Evolutionary conservation across 2,113 vertebrate species (phyloP), one percentile per base, ranked within the genome.

Genomic region (Dolichallabes microphthalmus): DNA sequence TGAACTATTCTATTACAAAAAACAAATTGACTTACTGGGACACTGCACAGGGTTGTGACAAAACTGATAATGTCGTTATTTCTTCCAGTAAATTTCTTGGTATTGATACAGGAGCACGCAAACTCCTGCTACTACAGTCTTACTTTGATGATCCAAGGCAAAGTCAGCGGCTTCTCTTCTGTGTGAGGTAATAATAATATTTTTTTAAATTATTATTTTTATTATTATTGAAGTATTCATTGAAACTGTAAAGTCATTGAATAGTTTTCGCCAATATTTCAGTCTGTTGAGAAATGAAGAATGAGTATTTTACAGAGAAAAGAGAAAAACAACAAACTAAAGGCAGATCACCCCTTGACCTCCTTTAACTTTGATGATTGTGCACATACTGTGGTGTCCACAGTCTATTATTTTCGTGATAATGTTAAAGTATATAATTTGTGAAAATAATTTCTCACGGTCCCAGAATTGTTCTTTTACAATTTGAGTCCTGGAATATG

Each of bases 101-200:
- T 32, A 27, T 8, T 58, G 58, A 83, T 60, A 20, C 27, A 19
- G 57, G 60, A 27, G 76, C 5, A 80, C 76, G 76, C 66, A 89
- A 86, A 68, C 83, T 89, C 20, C 68, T 89, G 4, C 58, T 89
- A 45, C 53, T 89, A 80, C 88, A 89, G 74, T 83, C 81, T 75
- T 89, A 87, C 75, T 89, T 87, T 89, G 84, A 87, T 57, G 68
- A 85, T 61, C 68, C 86, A n/a, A 80, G 75, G 57, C 63, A 74
- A 64, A 87, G 83, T 68, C 88, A 87, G 60, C 75, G 83, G 20
- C 80, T 89, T 75, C 88, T 89, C 22, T 87, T 85, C 66, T 89
- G 88, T 52, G 86, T 84, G 53, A 89, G 88, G 88, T 89, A 89
- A 58, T 45, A 45, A 45, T 45, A 6, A 45, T 45, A 45, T 0